Evolutionary conservation across 2,888 invertebrate genomes (phyloP).

Genomic region (Leucozona laternaria): DNA sequence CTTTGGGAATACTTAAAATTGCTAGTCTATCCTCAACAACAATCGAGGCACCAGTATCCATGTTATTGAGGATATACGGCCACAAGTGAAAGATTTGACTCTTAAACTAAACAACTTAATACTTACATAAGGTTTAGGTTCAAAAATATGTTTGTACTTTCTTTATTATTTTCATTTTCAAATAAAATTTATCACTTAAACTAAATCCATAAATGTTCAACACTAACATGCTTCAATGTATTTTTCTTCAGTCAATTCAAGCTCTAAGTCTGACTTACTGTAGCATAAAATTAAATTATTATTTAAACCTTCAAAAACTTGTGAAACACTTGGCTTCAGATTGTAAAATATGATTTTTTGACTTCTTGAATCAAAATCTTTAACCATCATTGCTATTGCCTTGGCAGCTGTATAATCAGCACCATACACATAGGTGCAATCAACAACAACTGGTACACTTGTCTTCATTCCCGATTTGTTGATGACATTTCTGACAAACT

Average conservation of each 20-base stretch:
- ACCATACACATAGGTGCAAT: slow-evolving; percentile 94
- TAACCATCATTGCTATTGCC: slow-evolving; percentile 89
- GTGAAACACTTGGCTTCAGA: slow-evolving; percentile 92
- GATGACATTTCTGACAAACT: slow-evolving; percentile 93
- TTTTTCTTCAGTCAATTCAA: slow-evolving; percentile 62
- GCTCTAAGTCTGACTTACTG: slow-evolving; percentile 78
- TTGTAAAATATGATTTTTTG: slow-evolving; percentile 94
- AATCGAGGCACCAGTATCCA: too few species aligned
- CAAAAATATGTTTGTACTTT: not conserved
- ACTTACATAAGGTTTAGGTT: too few species aligned
- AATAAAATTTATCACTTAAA: too few species aligned
- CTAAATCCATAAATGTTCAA: too few species aligned
- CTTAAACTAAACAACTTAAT: too few species aligned
- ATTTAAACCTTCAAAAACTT: slow-evolving; percentile 89
- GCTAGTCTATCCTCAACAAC: too few species aligned
- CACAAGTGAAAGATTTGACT: too few species aligned
- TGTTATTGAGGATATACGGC: too few species aligned
- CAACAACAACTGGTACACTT: slow-evolving; percentile 90
- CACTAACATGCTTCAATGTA: not conserved
- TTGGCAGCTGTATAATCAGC: slow-evolving; percentile 95
- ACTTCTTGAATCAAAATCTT: slow-evolving; percentile 89
- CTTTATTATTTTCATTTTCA: not conserved
- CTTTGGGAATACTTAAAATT: too few species aligned
- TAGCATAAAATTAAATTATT: slow-evolving; percentile 80
- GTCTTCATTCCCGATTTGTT: slow-evolving; percentile 90